Evolutionary conservation across 2,888 invertebrate genomes (phyloP).

Genomic region (Erynnis tages): DNA sequence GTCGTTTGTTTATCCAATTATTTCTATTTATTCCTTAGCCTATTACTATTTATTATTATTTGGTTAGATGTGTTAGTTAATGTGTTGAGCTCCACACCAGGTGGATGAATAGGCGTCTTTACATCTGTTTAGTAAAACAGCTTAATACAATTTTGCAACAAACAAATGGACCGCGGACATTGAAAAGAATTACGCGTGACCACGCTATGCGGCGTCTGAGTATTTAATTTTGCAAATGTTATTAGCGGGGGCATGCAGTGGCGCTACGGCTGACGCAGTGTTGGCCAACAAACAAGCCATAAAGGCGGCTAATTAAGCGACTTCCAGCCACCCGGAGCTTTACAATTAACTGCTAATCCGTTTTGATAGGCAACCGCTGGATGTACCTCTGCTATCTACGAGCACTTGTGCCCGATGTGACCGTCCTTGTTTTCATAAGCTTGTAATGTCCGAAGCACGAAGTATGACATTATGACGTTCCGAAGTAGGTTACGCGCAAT

Average conservation of each 20-base stretch:
- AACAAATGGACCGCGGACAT: too few species aligned
- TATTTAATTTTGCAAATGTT: constrained; percentile 73
- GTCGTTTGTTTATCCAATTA: too few species aligned
- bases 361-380: constrained; percentile 37
- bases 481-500: background rate
- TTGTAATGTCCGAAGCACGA: constrained; percentile 1
- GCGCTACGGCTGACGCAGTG: constrained; percentile 34
- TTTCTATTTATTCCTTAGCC: too few species aligned
- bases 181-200: background rate
- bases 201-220: constrained; percentile 42
- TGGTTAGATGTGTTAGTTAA: too few species aligned
- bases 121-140: too few species aligned
- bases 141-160: too few species aligned
- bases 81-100: too few species aligned
- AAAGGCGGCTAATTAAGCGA: constrained; percentile 60
- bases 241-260: constrained; percentile 44
- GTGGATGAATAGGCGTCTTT: too few species aligned
- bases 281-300: constrained; percentile 52
- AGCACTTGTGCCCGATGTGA: constrained; percentile 2
- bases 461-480: constrained; percentile 9
- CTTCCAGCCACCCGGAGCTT: constrained; percentile 41
- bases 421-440: constrained; percentile 10
- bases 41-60: too few species aligned
- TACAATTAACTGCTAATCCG: constrained; percentile 50
- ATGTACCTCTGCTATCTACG: too few species aligned